Evolutionary conservation across 2,113 vertebrate genomes (phyloP).

Genomic region (Chloroceryle aenea): DNA sequence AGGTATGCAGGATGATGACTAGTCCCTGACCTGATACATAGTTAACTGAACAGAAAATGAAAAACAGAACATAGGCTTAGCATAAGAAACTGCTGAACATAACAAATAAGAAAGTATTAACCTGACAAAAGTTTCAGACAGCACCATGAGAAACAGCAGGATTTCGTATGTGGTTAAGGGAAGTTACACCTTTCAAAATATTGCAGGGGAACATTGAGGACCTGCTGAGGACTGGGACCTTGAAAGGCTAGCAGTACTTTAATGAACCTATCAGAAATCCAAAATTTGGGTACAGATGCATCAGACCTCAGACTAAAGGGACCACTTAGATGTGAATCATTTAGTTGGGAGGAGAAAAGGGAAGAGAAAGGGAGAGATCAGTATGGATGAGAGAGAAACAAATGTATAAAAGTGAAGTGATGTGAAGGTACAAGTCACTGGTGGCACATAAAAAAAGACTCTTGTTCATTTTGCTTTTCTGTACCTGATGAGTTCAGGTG

Average conservation of each 20-base stretch:
- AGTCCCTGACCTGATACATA: not conserved
- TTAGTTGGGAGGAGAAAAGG: not conserved
- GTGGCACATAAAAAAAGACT: not conserved
- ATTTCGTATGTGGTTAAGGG: not conserved
- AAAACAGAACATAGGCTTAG: not conserved
- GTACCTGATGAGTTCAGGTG: not conserved
- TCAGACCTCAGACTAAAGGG: not conserved
- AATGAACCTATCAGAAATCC: not conserved
- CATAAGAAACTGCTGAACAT: not conserved
- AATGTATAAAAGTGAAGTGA: not conserved
- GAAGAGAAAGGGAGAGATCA: not conserved
- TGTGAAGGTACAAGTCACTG: not conserved
- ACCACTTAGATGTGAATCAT: not conserved
- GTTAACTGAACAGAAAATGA: not conserved
- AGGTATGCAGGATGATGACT: not conserved
- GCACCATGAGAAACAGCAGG: not conserved
- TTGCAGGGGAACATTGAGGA: not conserved
- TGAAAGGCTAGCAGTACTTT: not conserved
- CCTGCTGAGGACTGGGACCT: not conserved
- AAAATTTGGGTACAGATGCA: not conserved
- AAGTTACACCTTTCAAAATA: not conserved
- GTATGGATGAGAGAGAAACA: not conserved
- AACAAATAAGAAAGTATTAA: not conserved
- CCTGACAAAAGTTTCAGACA: not conserved
- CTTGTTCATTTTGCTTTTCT: not conserved